phyloP scores from a whole-genome alignment of 2,797 vertebrate species.

The Botia almorhae region DNA sequence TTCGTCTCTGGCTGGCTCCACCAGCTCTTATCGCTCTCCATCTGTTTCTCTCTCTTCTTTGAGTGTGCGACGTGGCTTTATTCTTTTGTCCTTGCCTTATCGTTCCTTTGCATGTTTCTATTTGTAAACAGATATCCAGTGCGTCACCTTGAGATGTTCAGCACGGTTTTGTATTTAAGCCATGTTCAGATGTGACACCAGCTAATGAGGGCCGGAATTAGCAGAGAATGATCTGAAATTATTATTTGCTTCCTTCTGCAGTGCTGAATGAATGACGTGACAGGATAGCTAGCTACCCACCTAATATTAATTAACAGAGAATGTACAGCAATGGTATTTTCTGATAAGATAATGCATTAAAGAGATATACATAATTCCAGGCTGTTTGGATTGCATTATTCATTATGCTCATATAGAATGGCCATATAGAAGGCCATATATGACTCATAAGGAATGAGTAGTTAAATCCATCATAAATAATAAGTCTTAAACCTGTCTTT shows the following conservation, averaged over 20 bases:
- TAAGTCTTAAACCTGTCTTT: no score
- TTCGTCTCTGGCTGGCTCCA: conserved; percentile 30
- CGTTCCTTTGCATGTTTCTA: not conserved
- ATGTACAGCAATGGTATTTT: not conserved
- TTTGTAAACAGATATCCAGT: not conserved
- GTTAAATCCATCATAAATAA: not conserved
- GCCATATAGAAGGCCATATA: no score
- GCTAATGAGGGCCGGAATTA: not conserved
- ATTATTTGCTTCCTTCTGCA: not conserved
- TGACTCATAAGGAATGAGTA: not conserved
- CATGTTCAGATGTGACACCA: not conserved
- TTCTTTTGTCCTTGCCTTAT: conserved; percentile 6
- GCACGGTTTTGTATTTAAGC: not conserved
- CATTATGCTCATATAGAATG: not conserved
- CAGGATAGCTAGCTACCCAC: no score
- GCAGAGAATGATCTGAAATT: not conserved
- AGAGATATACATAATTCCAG: not conserved
- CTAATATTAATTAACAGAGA: not conserved
- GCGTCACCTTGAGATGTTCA: not conserved
- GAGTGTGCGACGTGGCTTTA: not conserved
- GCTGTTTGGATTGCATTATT: not conserved
- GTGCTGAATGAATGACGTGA: not conserved
- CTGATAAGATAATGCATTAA: not conserved
- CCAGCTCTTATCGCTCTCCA: conserved; percentile 32
- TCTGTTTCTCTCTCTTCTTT: conserved; percentile 41